Base-by-base conservation (phyloP, 2,797 vertebrate species). In the Clarias pachynema region DNA sequence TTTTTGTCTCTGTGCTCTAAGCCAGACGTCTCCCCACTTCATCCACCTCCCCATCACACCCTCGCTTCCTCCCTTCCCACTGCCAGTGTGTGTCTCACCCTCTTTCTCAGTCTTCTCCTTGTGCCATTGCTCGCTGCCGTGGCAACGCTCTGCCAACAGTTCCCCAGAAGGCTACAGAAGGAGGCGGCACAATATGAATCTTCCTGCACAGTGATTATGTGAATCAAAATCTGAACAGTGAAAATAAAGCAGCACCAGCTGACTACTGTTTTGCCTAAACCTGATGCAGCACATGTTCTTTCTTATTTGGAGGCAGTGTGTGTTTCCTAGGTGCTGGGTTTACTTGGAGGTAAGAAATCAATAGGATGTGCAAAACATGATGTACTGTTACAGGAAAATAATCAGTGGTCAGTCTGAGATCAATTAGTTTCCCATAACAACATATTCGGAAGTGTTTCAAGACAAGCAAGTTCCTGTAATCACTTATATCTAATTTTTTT, bases 111-210 rank as follows among this genome's bases (percentile, higher is more conserved):
- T 86, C 65, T 73, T 66, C 72, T 70, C 60, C 69, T 84, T 69
- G 78, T 84, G 81, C 86, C 83, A 84, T 74, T 63, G 49, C 82
- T 88, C 4, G 89, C 88, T 89, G n/a, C 87, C 86, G 86, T 90
- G 87, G 87, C 86, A 89, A 90, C 89, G 77, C 86, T 83, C 40
- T 31, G 57, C 69, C 80, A 87, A 40, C 85, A 72, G 49, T 83
- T 87, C 83, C 86, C 66, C 60, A 83, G 60, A 85, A 89, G 59
- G 77, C 66, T 81, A 59, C 60, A 65, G 69, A 83, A 16, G 29
- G 60, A 74, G 84, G 77, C 78, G 85, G 56, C 49, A 77, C 16
- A 53, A 85, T 74, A 89, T 57, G 57, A 88, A 85, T 80, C 44
- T 56, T 59, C 82, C 31, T 70, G 75, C 62, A 29, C 72, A n/a